Percentiles rank a stretch among this genome's conserved stretches.
Evolutionary conservation across 2,888 invertebrate species (phyloP).

Genomic region (Camptogramma bilineatum): DNA sequence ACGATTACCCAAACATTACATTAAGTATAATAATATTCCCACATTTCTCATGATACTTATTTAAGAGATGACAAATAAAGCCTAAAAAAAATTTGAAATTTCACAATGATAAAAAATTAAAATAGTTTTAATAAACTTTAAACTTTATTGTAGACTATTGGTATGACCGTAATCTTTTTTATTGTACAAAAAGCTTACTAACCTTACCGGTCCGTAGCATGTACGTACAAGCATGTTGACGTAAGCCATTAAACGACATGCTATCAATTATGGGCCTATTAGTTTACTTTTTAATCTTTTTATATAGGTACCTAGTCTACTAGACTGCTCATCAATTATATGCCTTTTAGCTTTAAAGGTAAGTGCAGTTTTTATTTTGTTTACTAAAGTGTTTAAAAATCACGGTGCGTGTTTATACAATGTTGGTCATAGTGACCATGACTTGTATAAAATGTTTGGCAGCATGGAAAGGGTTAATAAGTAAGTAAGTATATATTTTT

Average conservation of each 20-base stretch:
- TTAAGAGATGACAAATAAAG: too few relatives aligned
- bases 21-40: too few relatives aligned
- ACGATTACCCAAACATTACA: too few relatives aligned
- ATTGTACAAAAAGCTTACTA: background rate
- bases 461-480: too few relatives aligned
- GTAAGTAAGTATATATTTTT: too few relatives aligned
- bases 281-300: background rate
- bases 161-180: background rate
- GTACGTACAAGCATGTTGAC: background rate
- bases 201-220: background rate
- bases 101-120: too few relatives aligned
- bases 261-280: constrained; percentile 1
- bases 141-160: background rate
- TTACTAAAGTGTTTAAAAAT: too few relatives aligned
- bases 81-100: too few relatives aligned
- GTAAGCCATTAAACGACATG: background rate
- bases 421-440: too few relatives aligned
- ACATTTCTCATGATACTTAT: too few relatives aligned
- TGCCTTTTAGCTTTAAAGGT: background rate
- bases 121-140: background rate
- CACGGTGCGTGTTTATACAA: too few relatives aligned
- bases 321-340: constrained; percentile 6
- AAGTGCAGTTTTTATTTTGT: background rate
- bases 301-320: background rate
- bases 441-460: too few relatives aligned